phyloP scores from a whole-genome alignment of 2,888 invertebrate species.

The Crocallis elinguaria region DNA sequence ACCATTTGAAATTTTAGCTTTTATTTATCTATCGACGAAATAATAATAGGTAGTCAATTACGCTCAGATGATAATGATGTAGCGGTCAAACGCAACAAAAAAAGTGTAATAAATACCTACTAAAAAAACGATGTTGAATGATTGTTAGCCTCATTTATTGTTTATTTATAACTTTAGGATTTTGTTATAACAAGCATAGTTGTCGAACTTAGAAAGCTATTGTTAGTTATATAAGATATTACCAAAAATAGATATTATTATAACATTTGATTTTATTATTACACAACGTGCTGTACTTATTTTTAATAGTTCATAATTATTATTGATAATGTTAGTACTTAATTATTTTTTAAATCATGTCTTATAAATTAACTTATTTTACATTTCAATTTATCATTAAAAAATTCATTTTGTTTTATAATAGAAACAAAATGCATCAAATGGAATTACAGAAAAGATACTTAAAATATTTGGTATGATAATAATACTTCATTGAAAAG shows the following conservation, averaged over 20 bases:
- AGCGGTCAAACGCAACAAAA: too few relatives aligned
- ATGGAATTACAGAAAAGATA: constrained; percentile 26
- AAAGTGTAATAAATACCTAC: background rate
- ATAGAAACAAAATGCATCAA: constrained; percentile 16
- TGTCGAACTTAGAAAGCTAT: too few relatives aligned
- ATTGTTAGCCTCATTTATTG: constrained; percentile 19
- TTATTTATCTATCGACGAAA: too few relatives aligned
- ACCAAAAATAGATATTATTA: background rate
- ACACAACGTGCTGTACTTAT: constrained; percentile 5
- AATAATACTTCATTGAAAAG: constrained; percentile 52
- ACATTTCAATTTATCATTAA: constrained; percentile 1
- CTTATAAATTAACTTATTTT: constrained; percentile 1
- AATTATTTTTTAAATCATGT: constrained; percentile 3
- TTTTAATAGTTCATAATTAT: background rate
- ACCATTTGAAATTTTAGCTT: too few relatives aligned
- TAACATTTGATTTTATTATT: background rate
- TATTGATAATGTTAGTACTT: constrained; percentile 1
- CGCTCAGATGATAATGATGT: too few relatives aligned
- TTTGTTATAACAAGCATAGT: too few relatives aligned
- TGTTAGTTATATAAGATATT: background rate
- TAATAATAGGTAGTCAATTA: too few relatives aligned
- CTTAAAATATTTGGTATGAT: constrained; percentile 56
- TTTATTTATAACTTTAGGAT: too few relatives aligned
- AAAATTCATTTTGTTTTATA: background rate
- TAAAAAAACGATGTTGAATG: background rate